Percentiles rank a stretch among this genome's conserved stretches.
Evolutionary conservation across 2,797 vertebrate genomes (phyloP).

Genomic region (Eremophila alpestris): DNA sequence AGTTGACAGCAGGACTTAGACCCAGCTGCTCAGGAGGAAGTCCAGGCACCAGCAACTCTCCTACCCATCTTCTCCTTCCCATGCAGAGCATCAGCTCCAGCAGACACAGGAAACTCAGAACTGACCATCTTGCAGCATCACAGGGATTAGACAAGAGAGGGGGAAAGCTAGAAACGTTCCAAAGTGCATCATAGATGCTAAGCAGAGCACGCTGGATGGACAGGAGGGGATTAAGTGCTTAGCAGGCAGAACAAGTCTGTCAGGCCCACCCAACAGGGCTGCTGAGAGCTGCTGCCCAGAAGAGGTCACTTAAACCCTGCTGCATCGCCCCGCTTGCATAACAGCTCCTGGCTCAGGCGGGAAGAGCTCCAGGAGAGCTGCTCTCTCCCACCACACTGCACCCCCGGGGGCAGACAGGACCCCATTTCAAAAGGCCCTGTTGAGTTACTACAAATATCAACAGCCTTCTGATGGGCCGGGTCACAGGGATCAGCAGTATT

Average conservation of each 20-base stretch:
- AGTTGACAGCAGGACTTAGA: background rate
- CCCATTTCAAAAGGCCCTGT: background rate
- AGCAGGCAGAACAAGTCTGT: conserved; percentile 2
- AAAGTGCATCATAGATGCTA: conserved; percentile 21
- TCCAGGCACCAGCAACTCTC: background rate
- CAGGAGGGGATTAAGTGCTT: conserved; percentile 64
- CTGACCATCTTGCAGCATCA: background rate
- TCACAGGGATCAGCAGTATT: background rate
- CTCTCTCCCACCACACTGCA: background rate
- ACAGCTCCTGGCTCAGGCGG: background rate
- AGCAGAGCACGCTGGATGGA: background rate
- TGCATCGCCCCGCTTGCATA: background rate
- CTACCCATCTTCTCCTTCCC: background rate
- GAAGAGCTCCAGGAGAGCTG: background rate
- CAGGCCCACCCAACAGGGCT: background rate
- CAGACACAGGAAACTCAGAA: background rate
- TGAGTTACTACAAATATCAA: background rate
- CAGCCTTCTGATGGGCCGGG: background rate
- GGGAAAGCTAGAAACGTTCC: background rate
- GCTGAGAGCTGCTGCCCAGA: background rate
- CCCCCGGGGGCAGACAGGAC: accelerated
- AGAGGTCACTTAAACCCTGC: background rate
- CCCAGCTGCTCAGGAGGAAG: background rate
- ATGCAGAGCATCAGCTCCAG: background rate
- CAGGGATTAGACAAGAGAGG: background rate